Conservation (phyloP, 2,797 vertebrate genomes). For the Pangasius djambal region DNA sequence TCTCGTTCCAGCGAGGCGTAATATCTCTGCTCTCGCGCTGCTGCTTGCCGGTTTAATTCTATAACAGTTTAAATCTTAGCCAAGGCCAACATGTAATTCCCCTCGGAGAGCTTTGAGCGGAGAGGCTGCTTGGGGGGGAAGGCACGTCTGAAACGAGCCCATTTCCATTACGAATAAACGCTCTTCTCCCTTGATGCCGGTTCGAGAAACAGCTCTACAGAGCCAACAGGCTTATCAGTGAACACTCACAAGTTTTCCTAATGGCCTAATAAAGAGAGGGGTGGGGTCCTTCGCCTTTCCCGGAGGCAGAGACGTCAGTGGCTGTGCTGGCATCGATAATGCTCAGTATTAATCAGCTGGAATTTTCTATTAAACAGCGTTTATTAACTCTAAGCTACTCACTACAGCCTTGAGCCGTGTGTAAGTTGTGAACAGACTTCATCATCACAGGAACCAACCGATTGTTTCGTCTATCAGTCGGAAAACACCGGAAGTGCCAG, state of each 20-base stretch:
- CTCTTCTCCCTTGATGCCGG: slow-evolving; percentile 37
- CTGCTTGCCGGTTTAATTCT: slow-evolving; percentile 18
- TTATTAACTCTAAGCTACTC: background rate
- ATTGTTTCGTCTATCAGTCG: background rate
- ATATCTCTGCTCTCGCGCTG: slow-evolving; percentile 40
- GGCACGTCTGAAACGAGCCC: slow-evolving; percentile 19
- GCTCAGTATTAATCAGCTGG: slow-evolving; percentile 3
- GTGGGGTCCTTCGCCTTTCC: background rate
- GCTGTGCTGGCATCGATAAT: background rate
- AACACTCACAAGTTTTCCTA: slow-evolving; percentile 25
- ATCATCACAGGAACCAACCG: background rate
- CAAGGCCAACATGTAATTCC: slow-evolving; percentile 38
- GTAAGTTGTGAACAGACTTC: background rate
- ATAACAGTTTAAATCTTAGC: slow-evolving; percentile 33
- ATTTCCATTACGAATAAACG: slow-evolving; percentile 50
- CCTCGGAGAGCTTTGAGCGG: slow-evolving; percentile 23
- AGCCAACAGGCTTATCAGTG: slow-evolving; percentile 10
- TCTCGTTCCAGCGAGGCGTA: slow-evolving; percentile 40
- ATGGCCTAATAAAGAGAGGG: slow-evolving; percentile 14
- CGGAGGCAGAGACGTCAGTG: background rate
- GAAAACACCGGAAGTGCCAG: background rate
- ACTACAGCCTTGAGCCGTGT: background rate
- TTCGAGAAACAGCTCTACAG: slow-evolving; percentile 25
- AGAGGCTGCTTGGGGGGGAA: slow-evolving; percentile 21
- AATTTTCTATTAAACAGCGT: slow-evolving; percentile 13